Conservation (phyloP, 2,888 invertebrate genomes). For the Acleris holmiana region DNA sequence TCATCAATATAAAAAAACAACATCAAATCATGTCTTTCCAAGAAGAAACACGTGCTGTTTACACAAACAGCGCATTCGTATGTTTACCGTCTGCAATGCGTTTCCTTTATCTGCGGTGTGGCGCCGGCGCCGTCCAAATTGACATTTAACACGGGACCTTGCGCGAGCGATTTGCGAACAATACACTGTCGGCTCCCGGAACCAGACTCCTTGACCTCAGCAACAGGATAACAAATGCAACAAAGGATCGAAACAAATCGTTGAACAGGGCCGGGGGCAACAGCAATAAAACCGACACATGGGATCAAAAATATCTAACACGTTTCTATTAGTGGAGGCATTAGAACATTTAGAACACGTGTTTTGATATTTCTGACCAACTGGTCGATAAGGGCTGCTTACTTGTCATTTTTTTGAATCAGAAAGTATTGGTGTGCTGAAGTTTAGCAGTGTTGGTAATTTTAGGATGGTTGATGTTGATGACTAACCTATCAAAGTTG, state of each 20-base stretch:
- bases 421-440: too few species aligned
- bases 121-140: conserved; percentile 58
- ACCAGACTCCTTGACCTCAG: conserved; percentile 63
- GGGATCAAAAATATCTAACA: not conserved
- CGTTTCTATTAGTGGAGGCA: too few species aligned
- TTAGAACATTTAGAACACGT: too few species aligned
- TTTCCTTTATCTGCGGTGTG: conserved; percentile 14
- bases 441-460: too few species aligned
- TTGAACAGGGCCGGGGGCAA: conserved; percentile 17
- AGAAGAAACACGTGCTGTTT: too few species aligned
- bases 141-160: conserved; percentile 79
- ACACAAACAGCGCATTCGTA: not conserved
- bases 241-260: conserved; percentile 32
- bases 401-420: too few species aligned
- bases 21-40: too few species aligned
- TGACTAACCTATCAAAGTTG: too few species aligned
- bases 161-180: conserved; percentile 75
- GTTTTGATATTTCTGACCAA: too few species aligned
- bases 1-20: too few species aligned
- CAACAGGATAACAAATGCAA: conserved; percentile 32
- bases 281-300: conserved; percentile 1
- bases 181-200: conserved; percentile 77
- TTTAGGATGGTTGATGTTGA: too few species aligned
- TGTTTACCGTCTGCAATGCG: conserved; percentile 17
- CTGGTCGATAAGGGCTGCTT: too few species aligned